phyloP scores from a whole-genome alignment of 2,888 invertebrate genomes.

The Tetheella fluctuosa region DNA sequence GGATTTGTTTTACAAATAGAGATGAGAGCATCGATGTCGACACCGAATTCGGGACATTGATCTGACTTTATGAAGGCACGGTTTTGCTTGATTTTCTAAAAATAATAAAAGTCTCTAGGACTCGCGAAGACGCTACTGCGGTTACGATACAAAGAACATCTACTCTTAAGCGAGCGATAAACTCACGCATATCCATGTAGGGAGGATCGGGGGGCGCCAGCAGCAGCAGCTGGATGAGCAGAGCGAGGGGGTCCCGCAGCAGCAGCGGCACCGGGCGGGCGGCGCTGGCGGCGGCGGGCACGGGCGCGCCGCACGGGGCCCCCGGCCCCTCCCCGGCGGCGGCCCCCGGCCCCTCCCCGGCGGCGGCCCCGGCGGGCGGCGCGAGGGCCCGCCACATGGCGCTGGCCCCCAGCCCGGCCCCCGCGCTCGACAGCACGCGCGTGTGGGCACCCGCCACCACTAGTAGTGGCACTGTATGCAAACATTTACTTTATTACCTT shows the following conservation, averaged over 20 bases:
- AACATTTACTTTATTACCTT: not conserved
- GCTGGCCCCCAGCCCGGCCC: constrained; percentile 54
- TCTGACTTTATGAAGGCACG: too few relatives aligned
- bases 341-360: constrained; percentile 72
- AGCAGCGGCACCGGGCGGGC: constrained; percentile 88
- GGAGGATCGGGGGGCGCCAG: constrained; percentile 91
- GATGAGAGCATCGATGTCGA: too few relatives aligned
- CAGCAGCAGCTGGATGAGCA: constrained; percentile 94
- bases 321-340: constrained; percentile 75
- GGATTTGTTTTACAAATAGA: too few relatives aligned
- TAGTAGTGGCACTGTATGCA: constrained; percentile 90
- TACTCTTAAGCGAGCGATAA: constrained; percentile 50
- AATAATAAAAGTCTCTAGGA: too few relatives aligned
- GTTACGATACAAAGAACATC: too few relatives aligned
- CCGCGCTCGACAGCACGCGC: constrained; percentile 84
- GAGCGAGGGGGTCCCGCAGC: constrained; percentile 92
- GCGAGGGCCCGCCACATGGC: constrained; percentile 82
- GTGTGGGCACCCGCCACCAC: constrained; percentile 95
- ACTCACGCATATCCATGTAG: constrained; percentile 89
- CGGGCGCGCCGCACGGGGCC: constrained; percentile 29
- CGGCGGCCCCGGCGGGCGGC: constrained; percentile 87
- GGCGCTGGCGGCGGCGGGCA: constrained; percentile 26
- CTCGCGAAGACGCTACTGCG: too few relatives aligned
- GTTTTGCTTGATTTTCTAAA: too few relatives aligned
- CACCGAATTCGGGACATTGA: too few relatives aligned